A percentile compares a stretch with the other conserved stretches of the same genome.
These are phyloP conservation scores for Scolanthus callimorphus DNA, from an alignment of 92 coral and sea anemone genomes.

Conservation along the genomic window DNA sequence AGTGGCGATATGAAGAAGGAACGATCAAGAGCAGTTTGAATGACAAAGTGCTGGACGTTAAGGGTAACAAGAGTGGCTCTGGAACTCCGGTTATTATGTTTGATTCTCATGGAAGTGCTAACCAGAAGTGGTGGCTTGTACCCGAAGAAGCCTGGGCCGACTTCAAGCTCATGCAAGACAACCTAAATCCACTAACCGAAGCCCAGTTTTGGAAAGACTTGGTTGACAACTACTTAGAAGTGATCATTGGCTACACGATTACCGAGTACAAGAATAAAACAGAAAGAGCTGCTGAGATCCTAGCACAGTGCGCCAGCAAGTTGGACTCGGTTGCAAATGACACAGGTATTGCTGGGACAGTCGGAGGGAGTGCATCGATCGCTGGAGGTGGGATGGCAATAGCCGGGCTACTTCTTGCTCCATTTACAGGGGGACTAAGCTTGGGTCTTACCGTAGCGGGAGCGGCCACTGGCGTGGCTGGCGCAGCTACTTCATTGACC, in stretches of 20 bases:
- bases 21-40: too few relatives aligned
- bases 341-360: neutral
- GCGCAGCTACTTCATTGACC: neutral
- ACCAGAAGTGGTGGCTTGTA: constrained; percentile 16
- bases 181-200: constrained; percentile 1
- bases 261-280: neutral
- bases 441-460: constrained; percentile 2
- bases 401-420: constrained; percentile 2
- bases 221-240: constrained; percentile 12
- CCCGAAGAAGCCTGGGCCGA: constrained; percentile 20
- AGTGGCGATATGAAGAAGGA: too few relatives aligned
- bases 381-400: neutral
- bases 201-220: constrained; percentile 16
- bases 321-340: constrained; percentile 1
- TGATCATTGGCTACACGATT: constrained; percentile 9
- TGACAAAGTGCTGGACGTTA: too few relatives aligned
- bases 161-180: neutral
- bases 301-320: constrained; percentile 4
- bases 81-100: too few relatives aligned
- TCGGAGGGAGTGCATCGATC: constrained; percentile 3
- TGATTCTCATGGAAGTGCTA: too few relatives aligned
- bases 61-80: too few relatives aligned
- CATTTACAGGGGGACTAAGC: constrained; percentile 2
- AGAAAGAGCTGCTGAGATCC: neutral
- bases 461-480: neutral